Evolutionary conservation across 2,888 invertebrate genomes (phyloP), one percentile per base, ranked within the genome.

Genomic region (Troides oblongomaculatus): DNA sequence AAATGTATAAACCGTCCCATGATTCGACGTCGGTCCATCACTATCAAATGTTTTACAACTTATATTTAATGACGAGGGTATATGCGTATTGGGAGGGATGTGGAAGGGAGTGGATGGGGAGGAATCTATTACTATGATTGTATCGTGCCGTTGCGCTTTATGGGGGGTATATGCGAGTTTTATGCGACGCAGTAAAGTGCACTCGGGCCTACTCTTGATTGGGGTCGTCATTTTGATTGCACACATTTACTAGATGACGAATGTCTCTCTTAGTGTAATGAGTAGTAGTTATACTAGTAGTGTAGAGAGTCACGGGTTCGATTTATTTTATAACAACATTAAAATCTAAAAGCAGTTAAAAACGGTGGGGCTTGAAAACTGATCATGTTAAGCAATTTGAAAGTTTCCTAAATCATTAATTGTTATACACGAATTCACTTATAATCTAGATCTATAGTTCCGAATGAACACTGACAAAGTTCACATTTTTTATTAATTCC

Each of bases 171-270:
- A 65, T 53, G 64, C 25, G 43, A 43, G 58, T 66, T 70, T 70
- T 70, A 70, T 70, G 63, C 62, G 62, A 23, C n/a, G 21, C 57
- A 60, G 36, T 70, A 70, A 70, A 70, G 62, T 66, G 70, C 70
- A 70, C 36, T 66, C 70, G 58, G 59, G 50, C 62, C 62, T 53
- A 62, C 57, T 18, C 30, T 50, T 62, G 62, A 69, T 69, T 69
- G 70, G 59, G 23, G 30, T 65, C 69, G 62, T 62, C 17, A 39
- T 57, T 57, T 50, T 66, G 62, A 62, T 66, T 46, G 43, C 58
- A 68, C 53, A 53, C 53, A 53, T 39, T 39, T 39, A 39, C 39
- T 10, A 39, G 10, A 39, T 39, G 39, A 39, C 39, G 39, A 39
- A 39, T 39, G 39, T 39, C 8, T 10, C 10, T 10, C 39, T 10